Conservation (phyloP, 2,888 invertebrate genomes). For the Acronicta aceris region DNA sequence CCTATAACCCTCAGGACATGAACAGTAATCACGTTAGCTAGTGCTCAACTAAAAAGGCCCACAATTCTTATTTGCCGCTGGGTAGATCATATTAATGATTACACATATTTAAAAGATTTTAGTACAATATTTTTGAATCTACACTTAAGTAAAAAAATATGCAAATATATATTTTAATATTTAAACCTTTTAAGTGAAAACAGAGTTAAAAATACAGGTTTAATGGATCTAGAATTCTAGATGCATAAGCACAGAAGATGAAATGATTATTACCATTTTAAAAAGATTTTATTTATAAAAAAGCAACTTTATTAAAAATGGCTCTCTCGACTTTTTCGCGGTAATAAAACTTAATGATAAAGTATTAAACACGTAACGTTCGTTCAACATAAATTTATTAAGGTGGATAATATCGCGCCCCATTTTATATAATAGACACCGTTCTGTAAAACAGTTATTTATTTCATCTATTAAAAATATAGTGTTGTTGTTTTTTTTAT, state of each 20-base stretch:
- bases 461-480: too few species aligned
- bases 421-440: too few species aligned
- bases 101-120: conserved; percentile 20
- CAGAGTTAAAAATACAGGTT: conserved; percentile 26
- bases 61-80: conserved; percentile 28
- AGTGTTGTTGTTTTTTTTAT: too few species aligned
- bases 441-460: too few species aligned
- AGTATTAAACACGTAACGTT: conserved; percentile 17
- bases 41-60: conserved; percentile 49
- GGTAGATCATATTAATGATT: conserved; percentile 45
- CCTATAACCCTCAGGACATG: conserved; percentile 47
- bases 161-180: conserved; percentile 15
- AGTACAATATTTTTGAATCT: conserved; percentile 17
- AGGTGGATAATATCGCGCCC: background rate
- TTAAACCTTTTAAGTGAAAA: conserved; percentile 11
- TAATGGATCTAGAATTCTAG: conserved; percentile 11
- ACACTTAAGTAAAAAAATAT: too few species aligned
- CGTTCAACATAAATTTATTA: conserved; percentile 15
- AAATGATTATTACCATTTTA: conserved; percentile 23
- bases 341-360: conserved; percentile 25
- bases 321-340: conserved; percentile 7
- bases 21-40: conserved; percentile 48
- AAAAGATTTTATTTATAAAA: conserved; percentile 27
- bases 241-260: conserved; percentile 7
- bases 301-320: conserved; percentile 30